phyloP scores from a whole-genome alignment of 2,888 invertebrate species.

The Ormyrus pomaceus region DNA sequence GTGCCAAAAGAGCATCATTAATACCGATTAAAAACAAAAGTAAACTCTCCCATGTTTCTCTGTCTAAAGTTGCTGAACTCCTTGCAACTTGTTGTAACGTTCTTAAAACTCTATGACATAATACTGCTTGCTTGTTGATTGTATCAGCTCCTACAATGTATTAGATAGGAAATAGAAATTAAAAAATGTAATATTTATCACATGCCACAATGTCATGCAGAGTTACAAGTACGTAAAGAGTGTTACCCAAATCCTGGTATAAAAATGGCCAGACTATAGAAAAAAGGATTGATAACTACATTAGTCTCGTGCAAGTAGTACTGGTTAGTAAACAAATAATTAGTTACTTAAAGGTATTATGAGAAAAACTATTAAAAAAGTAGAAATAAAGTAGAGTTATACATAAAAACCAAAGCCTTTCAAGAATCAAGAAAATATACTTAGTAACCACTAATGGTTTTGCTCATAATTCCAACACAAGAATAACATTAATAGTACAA shows the following conservation, averaged over 20 bases:
- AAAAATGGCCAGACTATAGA: slow-evolving; percentile 94
- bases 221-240: slow-evolving; percentile 46
- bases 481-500: too few relatives aligned
- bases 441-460: not conserved
- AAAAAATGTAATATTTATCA: slow-evolving; percentile 1
- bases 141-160: slow-evolving; percentile 85
- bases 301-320: slow-evolving; percentile 22
- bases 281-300: slow-evolving; percentile 56
- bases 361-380: slow-evolving; percentile 10
- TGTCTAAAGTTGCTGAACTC: slow-evolving; percentile 85
- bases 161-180: slow-evolving; percentile 22
- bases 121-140: slow-evolving; percentile 93
- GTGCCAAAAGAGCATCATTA: slow-evolving; percentile 93
- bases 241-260: slow-evolving; percentile 90
- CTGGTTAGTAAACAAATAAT: slow-evolving; percentile 24
- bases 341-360: slow-evolving; percentile 20
- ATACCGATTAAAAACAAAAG: slow-evolving; percentile 92
- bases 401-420: too few relatives aligned
- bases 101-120: slow-evolving; percentile 93
- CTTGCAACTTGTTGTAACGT: slow-evolving; percentile 89
- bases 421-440: too few relatives aligned
- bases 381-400: too few relatives aligned
- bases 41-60: slow-evolving; percentile 94
- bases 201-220: slow-evolving; percentile 39
- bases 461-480: slow-evolving; percentile 14